Evolutionary conservation across 2,888 invertebrate genomes (phyloP), one percentile per base, ranked within the genome.

Genomic region (Drosophila merina): DNA sequence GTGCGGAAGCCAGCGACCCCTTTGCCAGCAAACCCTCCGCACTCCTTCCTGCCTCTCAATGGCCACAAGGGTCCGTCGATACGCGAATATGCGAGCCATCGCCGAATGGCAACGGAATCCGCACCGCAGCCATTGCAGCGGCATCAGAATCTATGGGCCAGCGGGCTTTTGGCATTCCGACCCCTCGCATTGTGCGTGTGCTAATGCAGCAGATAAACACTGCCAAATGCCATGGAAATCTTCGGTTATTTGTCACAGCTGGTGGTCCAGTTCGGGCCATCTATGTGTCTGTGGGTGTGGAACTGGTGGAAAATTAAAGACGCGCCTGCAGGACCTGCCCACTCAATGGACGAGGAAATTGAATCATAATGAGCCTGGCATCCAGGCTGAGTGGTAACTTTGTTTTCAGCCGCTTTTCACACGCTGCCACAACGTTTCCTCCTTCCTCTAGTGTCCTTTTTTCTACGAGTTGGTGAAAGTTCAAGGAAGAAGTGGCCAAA

Each of bases 361-460:
- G 77, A 85, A 80, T 83, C 75, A 72, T 70, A 73, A 54, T 71
- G 72, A 55, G 62, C 55, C 62, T n/a, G 49, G 26, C 49, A 2
- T 25, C 45, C 44, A 33, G 78, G 82, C 74, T 70, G 81, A 60
- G 76, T 47, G 73, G 72, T 85, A 82, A 87, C 85, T 84, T 87
- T 86, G 86, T 83, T 82, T 85, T 74, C 51, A 73, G 75, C 75
- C 72, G 68, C 76, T 67, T 86, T 83, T 86, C 85, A 75, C 87
- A 80, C 85, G 82, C 74, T 79, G 87, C 86, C 86, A 84, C 87
- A 84, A 79, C 72, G 82, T 79, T 85, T 87, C 82, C 85, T 82
- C 51, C 50, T 87, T 79, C 87, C 86, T 77, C 66, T 71, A 71
- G 49, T 12, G 6, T 8, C 26, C 38, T 48, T 45, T 69, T 44